Evolutionary conservation across 2,797 vertebrate genomes (phyloP).

Genomic region (Notolabrus celidotus): DNA sequence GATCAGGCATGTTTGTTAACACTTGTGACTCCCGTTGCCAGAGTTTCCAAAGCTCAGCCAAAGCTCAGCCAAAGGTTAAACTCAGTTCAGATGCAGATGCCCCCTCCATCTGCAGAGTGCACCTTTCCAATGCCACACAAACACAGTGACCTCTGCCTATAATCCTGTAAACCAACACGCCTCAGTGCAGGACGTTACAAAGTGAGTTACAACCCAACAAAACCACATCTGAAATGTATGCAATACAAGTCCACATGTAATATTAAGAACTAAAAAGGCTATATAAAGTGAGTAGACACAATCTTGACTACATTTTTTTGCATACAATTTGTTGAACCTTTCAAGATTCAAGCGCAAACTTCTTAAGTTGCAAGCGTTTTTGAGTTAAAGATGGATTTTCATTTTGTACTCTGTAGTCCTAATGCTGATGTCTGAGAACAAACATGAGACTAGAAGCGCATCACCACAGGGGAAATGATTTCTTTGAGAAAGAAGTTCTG

Average conservation of each 20-base stretch:
- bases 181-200: neutral
- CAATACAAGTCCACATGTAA: no score
- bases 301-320: neutral
- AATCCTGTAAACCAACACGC: neutral
- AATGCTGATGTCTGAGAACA: slow-evolving; percentile 4
- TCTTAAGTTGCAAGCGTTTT: neutral
- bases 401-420: neutral
- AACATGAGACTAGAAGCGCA: neutral
- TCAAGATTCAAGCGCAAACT: neutral
- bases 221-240: neutral
- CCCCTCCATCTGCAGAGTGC: neutral
- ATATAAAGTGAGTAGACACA: no score
- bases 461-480: neutral
- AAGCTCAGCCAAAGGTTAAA: neutral
- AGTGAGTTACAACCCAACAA: neutral
- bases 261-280: no score
- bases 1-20: no score
- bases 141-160: neutral
- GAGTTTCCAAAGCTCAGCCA: neutral
- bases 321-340: neutral
- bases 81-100: neutral
- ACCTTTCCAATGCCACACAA: neutral
- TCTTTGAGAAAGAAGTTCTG: slow-evolving; percentile 2
- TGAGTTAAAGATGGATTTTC: neutral
- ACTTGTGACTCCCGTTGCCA: no score